Evolutionary conservation across 2,888 invertebrate genomes (phyloP).

Genomic region (Lissocephala sabroskyi): DNA sequence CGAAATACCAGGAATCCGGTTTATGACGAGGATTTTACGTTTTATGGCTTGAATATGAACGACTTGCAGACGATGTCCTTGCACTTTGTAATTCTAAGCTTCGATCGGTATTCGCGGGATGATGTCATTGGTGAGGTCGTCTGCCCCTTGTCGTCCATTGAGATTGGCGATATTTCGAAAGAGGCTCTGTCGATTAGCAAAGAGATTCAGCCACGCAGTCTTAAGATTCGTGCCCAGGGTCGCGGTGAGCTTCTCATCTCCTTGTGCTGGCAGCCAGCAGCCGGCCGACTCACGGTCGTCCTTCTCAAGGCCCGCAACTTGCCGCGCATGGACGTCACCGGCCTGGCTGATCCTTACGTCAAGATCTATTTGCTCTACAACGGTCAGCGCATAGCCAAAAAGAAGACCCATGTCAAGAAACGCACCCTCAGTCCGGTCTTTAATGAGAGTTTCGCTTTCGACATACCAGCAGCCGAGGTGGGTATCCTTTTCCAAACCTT

Average conservation of each 20-base stretch:
- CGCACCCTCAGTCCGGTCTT: conserved; percentile 98
- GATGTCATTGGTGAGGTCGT: conserved; percentile 98
- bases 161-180: conserved; percentile 80
- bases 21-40: conserved; percentile 99
- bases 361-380: conserved; percentile 98
- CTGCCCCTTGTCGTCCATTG: conserved; percentile 81
- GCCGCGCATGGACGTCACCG: conserved; percentile 98
- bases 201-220: conserved; percentile 92
- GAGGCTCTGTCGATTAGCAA: conserved; percentile 87
- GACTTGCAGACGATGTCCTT: conserved; percentile 92
- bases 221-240: conserved; percentile 94
- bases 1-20: conserved; percentile 96
- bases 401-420: conserved; percentile 99
- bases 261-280: conserved; percentile 98
- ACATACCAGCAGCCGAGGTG: conserved; percentile 85
- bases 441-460: conserved; percentile 99
- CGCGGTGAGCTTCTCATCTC: conserved; percentile 96
- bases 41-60: conserved; percentile 92
- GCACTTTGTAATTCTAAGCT: conserved; percentile 94
- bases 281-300: conserved; percentile 95
- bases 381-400: conserved; percentile 98
- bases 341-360: conserved; percentile 95
- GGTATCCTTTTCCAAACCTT: conserved; percentile 13
- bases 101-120: conserved; percentile 97
- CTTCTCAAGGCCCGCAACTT: conserved; percentile 97